phyloP scores from a whole-genome alignment of 2,888 invertebrate genomes.

The Argyresthia albistria region DNA sequence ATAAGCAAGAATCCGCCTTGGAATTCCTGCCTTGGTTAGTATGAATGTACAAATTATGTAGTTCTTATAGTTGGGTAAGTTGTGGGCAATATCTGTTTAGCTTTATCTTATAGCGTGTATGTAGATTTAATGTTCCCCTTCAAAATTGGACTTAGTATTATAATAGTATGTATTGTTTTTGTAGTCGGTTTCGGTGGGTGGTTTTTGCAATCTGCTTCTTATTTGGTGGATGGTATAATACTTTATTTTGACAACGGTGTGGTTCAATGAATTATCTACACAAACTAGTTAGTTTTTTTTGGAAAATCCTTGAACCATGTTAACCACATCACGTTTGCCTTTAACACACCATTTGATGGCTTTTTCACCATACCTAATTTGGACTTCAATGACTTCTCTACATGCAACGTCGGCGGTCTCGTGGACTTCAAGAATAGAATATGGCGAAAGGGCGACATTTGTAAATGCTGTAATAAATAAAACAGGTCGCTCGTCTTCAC shows the following conservation, averaged over 20 bases:
- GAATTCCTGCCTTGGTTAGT: constrained; percentile 88
- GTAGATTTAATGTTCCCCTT: too few species aligned
- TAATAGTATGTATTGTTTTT: not conserved
- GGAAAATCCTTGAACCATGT: too few species aligned
- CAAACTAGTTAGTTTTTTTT: too few species aligned
- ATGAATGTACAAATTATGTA: constrained; percentile 60
- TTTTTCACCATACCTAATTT: not conserved
- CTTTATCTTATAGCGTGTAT: too few species aligned
- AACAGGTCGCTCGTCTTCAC: constrained; percentile 17
- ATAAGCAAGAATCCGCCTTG: constrained; percentile 80
- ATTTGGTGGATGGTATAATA: too few species aligned
- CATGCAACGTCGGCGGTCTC: constrained; percentile 29
- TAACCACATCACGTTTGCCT: constrained; percentile 1
- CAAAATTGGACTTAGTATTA: not conserved
- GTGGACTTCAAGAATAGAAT: constrained; percentile 72
- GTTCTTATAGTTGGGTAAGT: constrained; percentile 17
- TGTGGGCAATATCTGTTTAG: constrained; percentile 7
- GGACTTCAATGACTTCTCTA: not conserved
- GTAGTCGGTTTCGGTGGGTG: not conserved
- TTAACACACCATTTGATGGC: constrained; percentile 3
- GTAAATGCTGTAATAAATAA: constrained; percentile 55
- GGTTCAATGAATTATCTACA: too few species aligned
- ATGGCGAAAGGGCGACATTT: constrained; percentile 58
- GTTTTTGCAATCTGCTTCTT: not conserved
- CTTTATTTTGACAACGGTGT: too few species aligned